Base-by-base conservation (phyloP, 2,797 vertebrate species). In the Platyrinchus mystaceus region DNA sequence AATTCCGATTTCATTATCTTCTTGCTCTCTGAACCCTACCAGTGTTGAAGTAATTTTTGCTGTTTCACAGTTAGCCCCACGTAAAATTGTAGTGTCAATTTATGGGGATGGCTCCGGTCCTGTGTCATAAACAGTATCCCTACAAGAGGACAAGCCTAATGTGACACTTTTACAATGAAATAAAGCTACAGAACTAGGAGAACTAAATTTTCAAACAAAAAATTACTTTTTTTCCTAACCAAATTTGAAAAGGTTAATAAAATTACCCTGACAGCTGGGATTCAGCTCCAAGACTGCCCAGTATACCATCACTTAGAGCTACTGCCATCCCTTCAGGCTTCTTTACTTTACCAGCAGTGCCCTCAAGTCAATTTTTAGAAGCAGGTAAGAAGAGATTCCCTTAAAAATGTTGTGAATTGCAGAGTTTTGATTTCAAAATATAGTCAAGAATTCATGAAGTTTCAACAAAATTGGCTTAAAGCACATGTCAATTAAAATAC, bases 391-490 rank as follows among this genome's bases (percentile, higher is more conserved):
- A 69, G 12, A 52, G 6, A 34, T 62, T 87, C 6, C 68, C n/a
- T 58, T 47, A 5, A 92, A 78, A 83, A 26, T 27, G 32, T 19
- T 43, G 10, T 30, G 23, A 94, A 63, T 37, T 28, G 19, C 17
- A n/a, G 84, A 67, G 12, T 28, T 81, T 62, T 67, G 12, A 39
- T 89, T 77, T 77, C 67, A 64, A 93, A 83, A 68, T 46, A 43
- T 16, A 52, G 16, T 52, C 50, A 30, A 52, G 27, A 30, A 52
- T 47, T 68, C 7, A 69, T 15, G 7, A 87, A 64, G 20, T 46
- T 84, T 88, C 63, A 78, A 71, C 24, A 77, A 68, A 77, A 60
- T 9, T 43, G 23, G n/a, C 18, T 80, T 58, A 68, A 85, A 85
- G 37, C 10, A 53, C 4, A 34, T 2, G 5, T 7, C 36, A 37